Conservation (phyloP, 2,797 vertebrate species). For the Bufotes viridis region DNA sequence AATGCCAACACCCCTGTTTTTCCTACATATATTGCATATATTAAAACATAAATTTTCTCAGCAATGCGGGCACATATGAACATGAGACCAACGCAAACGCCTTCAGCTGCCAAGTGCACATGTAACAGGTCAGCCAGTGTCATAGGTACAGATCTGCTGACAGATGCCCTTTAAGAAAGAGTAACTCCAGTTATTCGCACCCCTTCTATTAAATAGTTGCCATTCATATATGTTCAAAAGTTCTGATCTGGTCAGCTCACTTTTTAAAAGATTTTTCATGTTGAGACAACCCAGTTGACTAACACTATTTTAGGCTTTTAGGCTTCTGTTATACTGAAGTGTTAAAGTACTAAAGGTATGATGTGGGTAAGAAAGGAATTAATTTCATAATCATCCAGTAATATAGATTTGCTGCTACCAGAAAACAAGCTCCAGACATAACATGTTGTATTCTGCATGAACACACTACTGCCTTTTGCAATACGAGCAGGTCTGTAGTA, state of each 20-base stretch:
- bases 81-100: too few relatives aligned
- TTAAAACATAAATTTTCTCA: too few relatives aligned
- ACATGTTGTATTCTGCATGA: conserved; percentile 17
- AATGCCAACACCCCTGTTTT: too few relatives aligned
- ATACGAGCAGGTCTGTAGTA: not conserved
- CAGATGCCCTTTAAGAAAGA: too few relatives aligned
- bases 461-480: conserved; percentile 15
- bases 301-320: not conserved
- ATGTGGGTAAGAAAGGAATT: not conserved
- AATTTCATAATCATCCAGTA: not conserved
- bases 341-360: not conserved
- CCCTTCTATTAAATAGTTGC: not conserved
- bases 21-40: too few relatives aligned
- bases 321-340: not conserved
- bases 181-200: too few relatives aligned
- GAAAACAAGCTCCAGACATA: conserved; percentile 18
- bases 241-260: not conserved
- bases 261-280: not conserved
- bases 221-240: not conserved
- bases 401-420: not conserved
- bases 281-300: not conserved
- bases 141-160: too few relatives aligned
- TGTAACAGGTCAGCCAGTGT: too few relatives aligned
- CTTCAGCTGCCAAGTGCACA: too few relatives aligned
- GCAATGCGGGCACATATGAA: too few relatives aligned